Evolutionary conservation across 2,113 vertebrate species (phyloP), one percentile per base, ranked within the genome.

Genomic region (Plecturocebus donacophilus): DNA sequence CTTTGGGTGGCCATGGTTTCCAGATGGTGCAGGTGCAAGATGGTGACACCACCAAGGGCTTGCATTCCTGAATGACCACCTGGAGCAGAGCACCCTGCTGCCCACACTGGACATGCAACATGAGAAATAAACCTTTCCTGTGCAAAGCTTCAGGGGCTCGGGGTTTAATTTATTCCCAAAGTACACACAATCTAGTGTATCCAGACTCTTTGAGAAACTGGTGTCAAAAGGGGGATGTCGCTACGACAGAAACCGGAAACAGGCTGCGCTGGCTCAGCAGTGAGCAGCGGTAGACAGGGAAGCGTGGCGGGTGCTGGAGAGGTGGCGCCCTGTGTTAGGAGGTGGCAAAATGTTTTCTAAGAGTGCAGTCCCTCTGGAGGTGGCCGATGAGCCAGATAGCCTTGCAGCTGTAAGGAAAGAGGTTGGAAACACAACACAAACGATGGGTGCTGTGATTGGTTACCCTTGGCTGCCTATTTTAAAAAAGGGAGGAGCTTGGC

Each of bases 281-380:
- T 35, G 19, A 19, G 61, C 20, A 2, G 58, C 25, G 7, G n/a
- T 17, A 38, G 20, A 38, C 8, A 8, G 40, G 61, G 71, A 25
- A 30, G 23, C 1, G 0, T 3, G 3, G 70, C 10, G 0, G 23
- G 30, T 0, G 2, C 32, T 4, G 2, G 87, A 30, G 14, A 30
- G 17, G 47, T 3, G 12, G 87, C 19, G 7, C 5, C 21, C 71
- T 2, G 0, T 1, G 2, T 23, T 0, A 8, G 1, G 23, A 0
- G 1, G 32, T 8, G 5, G 49, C n/a, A 27, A 68, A 42, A 40
- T 2, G 5, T n/a, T 35, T 13, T 21, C 30, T 7, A 7, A 27
- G 66, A 30, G 45, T 45, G 21, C 70, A 21, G 54, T 17, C 35
- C 4, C 6, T 42, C 58, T n/a, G 61, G 58, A 49, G 6, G 71